phyloP scores from a whole-genome alignment of 1,140 invertebrate species.

The Pseudomyrmex cubaensis region DNA sequence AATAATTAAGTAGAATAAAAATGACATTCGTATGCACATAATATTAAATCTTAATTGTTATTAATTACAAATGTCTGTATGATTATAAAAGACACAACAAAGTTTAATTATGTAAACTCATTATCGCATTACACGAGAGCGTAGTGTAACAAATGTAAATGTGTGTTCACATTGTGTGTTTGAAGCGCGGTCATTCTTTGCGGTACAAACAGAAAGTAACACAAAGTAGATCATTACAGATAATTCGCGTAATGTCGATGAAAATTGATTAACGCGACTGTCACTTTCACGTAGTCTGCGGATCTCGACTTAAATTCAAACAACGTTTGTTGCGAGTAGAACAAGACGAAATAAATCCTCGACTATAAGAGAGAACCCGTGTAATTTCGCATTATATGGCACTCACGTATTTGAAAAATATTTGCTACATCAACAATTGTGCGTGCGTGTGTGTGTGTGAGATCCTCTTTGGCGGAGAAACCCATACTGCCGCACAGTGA shows the following conservation, averaged over 20 bases:
- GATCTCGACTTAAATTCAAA: slow-evolving; percentile 6
- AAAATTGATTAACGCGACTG: slow-evolving; percentile 26
- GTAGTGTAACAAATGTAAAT: slow-evolving; percentile 3
- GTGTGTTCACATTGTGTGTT: not conserved
- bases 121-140: not conserved
- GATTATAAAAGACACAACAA: slow-evolving; percentile 2
- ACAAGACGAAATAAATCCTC: slow-evolving; percentile 33
- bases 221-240: not conserved
- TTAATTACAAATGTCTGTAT: not conserved
- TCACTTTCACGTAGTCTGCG: not conserved
- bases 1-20: slow-evolving; percentile 13
- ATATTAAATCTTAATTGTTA: slow-evolving; percentile 18
- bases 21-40: not conserved
- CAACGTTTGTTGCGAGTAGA: slow-evolving; percentile 3
- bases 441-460: not conserved
- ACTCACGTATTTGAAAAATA: slow-evolving; percentile 52
- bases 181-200: not conserved
- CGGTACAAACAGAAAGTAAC: not conserved
- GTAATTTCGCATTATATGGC: slow-evolving; percentile 46
- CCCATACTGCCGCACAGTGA: slow-evolving; percentile 8
- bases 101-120: slow-evolving; percentile 35
- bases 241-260: slow-evolving; percentile 18
- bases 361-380: not conserved
- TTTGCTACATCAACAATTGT: slow-evolving; percentile 32
- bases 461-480: slow-evolving; percentile 17